These are phyloP conservation scores for Varanus salvator DNA, from an alignment of 2,113 vertebrate species.

Conservation along the genomic window DNA sequence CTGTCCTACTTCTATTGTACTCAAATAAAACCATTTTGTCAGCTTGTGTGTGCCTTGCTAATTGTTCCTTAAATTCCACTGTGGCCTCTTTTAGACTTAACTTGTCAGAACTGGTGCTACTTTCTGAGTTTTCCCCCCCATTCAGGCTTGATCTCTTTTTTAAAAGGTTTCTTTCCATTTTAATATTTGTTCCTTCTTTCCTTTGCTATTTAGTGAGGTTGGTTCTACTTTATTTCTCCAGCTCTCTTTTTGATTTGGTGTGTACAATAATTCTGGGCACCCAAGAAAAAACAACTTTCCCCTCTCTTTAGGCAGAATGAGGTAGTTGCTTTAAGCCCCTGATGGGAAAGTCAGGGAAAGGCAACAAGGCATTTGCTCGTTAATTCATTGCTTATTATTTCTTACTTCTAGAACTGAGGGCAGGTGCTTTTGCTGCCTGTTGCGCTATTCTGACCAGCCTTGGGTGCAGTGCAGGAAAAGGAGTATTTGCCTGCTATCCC, in stretches of 20 bases:
- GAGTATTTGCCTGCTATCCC: neutral
- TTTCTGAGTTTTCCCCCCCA: neutral
- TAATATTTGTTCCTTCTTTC: neutral
- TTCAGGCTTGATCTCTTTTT: neutral
- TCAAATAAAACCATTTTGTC: neutral
- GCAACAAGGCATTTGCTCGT: no score
- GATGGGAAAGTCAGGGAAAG: no score
- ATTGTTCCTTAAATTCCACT: neutral
- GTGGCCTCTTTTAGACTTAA: neutral
- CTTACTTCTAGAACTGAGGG: neutral
- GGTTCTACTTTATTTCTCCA: neutral
- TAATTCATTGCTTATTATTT: no score
- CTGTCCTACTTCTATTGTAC: neutral
- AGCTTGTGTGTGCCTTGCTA: neutral
- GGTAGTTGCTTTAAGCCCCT: neutral
- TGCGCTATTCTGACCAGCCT: neutral
- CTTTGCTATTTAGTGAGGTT: neutral
- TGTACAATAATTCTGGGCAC: neutral
- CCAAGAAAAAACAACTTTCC: neutral
- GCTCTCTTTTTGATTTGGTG: neutral
- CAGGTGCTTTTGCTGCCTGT: neutral
- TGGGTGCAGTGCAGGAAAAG: neutral
- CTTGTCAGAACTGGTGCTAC: neutral
- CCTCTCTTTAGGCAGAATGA: neutral
- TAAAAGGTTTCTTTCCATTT: neutral